A percentile compares a stretch with the other conserved stretches of the same genome.
These are phyloP conservation scores for Urechis unicinctus DNA, from an alignment of 2,888 invertebrate species.

Conservation along the genomic window DNA sequence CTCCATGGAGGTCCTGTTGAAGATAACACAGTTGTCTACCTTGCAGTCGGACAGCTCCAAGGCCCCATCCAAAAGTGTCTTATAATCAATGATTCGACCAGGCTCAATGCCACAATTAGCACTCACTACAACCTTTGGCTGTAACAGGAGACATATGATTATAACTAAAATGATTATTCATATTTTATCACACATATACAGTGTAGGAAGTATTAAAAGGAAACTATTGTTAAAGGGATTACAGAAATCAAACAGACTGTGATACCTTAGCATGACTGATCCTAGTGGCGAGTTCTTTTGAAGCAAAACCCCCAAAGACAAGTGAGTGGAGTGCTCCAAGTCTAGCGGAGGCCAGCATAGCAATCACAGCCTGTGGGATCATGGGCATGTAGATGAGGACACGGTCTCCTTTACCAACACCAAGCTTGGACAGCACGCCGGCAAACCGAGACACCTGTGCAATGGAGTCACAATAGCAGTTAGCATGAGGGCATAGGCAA, in stretches of 20 bases:
- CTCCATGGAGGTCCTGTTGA: slow-evolving; percentile 53
- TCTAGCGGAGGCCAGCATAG: slow-evolving; percentile 81
- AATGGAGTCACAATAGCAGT: not conserved
- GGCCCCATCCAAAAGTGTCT: slow-evolving; percentile 75
- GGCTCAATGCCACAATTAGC: slow-evolving; percentile 90
- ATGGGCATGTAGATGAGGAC: slow-evolving; percentile 93
- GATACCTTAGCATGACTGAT: slow-evolving; percentile 66
- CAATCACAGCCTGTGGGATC: slow-evolving; percentile 80
- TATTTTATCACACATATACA: slow-evolving; percentile 39
- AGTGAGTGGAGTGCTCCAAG: slow-evolving; percentile 89
- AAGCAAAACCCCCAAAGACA: slow-evolving; percentile 88
- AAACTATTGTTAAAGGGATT: not conserved
- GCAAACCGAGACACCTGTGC: slow-evolving; percentile 70
- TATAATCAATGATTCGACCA: slow-evolving; percentile 74
- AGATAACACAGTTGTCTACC: slow-evolving; percentile 75
- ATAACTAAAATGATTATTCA: too few relatives aligned
- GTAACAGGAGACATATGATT: too few relatives aligned
- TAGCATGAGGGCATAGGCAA: not conserved
- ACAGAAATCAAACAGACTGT: not conserved
- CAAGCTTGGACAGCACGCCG: slow-evolving; percentile 69
- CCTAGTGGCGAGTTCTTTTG: slow-evolving; percentile 75
- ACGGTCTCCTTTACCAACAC: slow-evolving; percentile 74
- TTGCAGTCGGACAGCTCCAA: slow-evolving; percentile 65
- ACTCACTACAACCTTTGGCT: slow-evolving; percentile 81
- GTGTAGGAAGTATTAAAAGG: too few relatives aligned